Percentiles rank a stretch among this genome's conserved stretches.
Conservation (phyloP, 2,113 vertebrate species). For the Python bivittatus region DNA sequence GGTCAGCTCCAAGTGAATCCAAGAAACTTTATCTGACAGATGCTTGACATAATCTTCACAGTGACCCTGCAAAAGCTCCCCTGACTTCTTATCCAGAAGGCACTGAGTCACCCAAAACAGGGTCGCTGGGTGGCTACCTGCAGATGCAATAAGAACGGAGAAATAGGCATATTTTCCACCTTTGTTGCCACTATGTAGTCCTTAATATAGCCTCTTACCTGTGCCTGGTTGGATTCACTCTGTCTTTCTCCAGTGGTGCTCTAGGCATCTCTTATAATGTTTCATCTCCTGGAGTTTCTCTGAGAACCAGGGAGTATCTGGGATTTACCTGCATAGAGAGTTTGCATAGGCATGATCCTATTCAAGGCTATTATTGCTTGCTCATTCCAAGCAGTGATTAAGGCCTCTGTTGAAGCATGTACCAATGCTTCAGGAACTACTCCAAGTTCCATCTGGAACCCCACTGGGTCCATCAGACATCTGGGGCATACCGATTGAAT, state of each 20-base stretch:
- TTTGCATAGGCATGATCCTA: not conserved
- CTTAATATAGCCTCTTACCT: not conserved
- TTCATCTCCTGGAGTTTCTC: not conserved
- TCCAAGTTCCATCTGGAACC: not conserved
- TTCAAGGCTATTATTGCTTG: not conserved
- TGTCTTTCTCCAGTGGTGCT: not conserved
- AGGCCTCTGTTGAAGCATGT: not conserved
- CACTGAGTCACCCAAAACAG: not conserved
- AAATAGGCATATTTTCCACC: not conserved
- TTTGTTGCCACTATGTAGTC: not conserved
- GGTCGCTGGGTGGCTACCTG: not conserved
- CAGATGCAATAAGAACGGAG: not conserved
- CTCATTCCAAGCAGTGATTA: not conserved
- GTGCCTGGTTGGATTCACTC: not conserved
- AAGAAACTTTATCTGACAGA: not conserved
- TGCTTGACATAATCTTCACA: not conserved
- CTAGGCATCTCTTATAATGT: not conserved
- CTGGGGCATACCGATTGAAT: not conserved
- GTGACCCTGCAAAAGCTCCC: not conserved
- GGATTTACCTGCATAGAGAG: not conserved
- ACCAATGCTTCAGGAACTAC: not conserved
- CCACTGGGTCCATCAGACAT: not conserved
- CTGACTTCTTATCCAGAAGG: not conserved
- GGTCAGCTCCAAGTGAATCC: not conserved
- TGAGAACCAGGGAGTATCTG: not conserved